Evolutionary conservation across 2,888 invertebrate species (phyloP), one percentile per base, ranked within the genome.

Genomic region (Cheilosia urbana): DNA sequence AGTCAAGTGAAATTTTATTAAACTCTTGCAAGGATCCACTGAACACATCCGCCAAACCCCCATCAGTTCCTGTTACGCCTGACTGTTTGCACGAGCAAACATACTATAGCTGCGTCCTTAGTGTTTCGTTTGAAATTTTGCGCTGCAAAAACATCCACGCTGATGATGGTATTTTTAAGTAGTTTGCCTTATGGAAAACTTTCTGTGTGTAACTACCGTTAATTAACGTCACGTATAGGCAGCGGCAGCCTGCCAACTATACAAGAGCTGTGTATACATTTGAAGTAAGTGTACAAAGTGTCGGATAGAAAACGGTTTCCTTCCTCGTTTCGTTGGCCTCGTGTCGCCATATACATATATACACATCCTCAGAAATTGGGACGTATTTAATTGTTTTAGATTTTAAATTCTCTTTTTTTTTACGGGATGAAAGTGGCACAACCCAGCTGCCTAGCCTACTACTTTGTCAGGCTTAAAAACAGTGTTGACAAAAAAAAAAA

Each of bases 381-480:
- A 81, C 81, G 68, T 57, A 85, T 85, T 81, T 85, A 85, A 85
- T 85, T 85, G 81, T 85, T 81, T 81, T 72, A 81, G 51, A 49
- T 81, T 63, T 85, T 47, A 77, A 72, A 77, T 66, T 76, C 72
- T 68, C 27, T 55, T 19, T 76, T 77, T 57, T 40, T 81, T 72
- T 40, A 60, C 27, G 17, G 34, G 27, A 34, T 49, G 47, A 81
- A 85, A 77, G 75, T 85, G 62, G 80, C 66, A 65, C 84, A 80
- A 49, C 19, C 13, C 51, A 75, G 60, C 65, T 69, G 51, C n/a
- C 63, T 55, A 53, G 17, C 69, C 21, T 60, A 15, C 19, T 15
- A 24, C 11, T 4, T 13, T 19, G 40, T 51, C 37, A 53, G 77
- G 62, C 57, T 55, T 55, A 51, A 68, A 57, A 68, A 40, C 65